Evolutionary conservation across 2,797 vertebrate genomes (phyloP).

Genomic region (Mormyrops attenuatus): DNA sequence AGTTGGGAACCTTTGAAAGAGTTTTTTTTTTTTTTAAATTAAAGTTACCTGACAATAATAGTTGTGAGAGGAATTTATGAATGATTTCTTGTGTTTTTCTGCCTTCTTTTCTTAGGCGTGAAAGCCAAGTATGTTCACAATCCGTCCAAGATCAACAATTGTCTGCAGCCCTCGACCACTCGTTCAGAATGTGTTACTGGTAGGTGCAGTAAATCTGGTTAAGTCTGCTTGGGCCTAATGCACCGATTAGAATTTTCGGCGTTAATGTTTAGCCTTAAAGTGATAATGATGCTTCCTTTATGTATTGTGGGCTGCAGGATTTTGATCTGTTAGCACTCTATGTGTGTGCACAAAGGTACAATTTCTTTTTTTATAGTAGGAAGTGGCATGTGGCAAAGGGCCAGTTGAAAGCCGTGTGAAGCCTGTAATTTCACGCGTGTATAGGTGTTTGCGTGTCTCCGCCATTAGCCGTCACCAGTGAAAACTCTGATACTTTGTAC

Average conservation of each 20-base stretch:
- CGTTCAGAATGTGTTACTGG: constrained; percentile 54
- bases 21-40: neutral
- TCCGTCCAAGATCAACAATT: constrained; percentile 50
- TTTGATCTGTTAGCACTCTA: neutral
- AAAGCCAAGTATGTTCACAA: constrained; percentile 51
- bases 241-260: neutral
- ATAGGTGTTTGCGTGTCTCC: neutral
- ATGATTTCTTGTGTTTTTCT: neutral
- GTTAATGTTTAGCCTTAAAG: constrained; percentile 31
- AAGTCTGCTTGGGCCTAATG: neutral
- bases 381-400: neutral
- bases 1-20: neutral
- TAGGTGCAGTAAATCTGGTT: constrained; percentile 30
- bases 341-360: neutral
- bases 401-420: neutral
- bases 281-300: neutral
- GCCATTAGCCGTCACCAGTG: neutral
- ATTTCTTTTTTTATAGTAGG: neutral
- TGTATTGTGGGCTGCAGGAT: neutral
- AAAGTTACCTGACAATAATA: neutral
- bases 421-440: neutral
- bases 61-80: neutral
- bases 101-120: constrained; percentile 44
- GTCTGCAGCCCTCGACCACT: constrained; percentile 51
- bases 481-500: neutral